phyloP scores from a whole-genome alignment of 2,113 vertebrate species.

The Telmatochromis sp. region DNA sequence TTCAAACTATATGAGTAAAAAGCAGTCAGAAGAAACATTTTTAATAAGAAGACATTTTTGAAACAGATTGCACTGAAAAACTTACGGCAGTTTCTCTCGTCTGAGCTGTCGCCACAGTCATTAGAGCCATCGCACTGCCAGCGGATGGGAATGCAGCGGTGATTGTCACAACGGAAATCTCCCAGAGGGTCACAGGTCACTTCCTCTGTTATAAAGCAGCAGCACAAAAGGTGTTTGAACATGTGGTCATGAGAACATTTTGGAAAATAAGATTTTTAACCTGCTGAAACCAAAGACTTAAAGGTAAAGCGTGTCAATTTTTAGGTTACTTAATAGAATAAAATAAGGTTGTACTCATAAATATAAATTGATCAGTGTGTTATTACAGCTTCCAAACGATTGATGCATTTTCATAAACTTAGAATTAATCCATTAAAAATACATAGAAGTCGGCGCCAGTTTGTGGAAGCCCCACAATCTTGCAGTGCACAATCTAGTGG shows the following conservation, averaged over 20 bases:
- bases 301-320: background rate
- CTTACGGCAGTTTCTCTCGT: slow-evolving; percentile 67
- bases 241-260: background rate
- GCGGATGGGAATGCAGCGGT: slow-evolving; percentile 66
- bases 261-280: background rate
- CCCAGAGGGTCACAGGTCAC: slow-evolving; percentile 65
- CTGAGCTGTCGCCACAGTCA: slow-evolving; percentile 66
- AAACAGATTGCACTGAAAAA: background rate
- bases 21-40: background rate
- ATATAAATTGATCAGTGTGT: background rate
- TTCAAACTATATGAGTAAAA: background rate
- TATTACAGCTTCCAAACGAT: background rate
- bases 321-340: background rate
- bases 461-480: background rate
- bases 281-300: background rate
- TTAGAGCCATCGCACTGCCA: slow-evolving; percentile 64
- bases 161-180: slow-evolving; percentile 70
- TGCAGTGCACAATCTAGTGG: background rate
- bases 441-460: background rate
- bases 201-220: slow-evolving; percentile 37
- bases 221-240: background rate
- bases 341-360: background rate
- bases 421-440: background rate
- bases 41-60: background rate
- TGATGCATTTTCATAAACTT: background rate